Conservation (phyloP, 92 coral and sea anemone genomes). For the Plumapathes pennacea region DNA sequence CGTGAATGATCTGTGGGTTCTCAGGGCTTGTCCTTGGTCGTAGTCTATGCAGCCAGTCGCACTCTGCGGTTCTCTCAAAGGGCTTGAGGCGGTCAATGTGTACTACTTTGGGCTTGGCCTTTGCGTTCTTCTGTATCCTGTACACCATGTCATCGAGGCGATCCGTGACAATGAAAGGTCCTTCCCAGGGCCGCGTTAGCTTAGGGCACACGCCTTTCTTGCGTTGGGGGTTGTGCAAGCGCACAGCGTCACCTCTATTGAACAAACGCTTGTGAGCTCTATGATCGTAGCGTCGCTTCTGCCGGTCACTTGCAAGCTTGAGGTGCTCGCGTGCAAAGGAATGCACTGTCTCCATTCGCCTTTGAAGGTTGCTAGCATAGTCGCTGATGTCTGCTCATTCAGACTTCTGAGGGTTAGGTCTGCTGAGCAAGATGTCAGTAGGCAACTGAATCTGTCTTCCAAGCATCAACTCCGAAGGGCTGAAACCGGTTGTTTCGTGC, state of each 20-base stretch:
- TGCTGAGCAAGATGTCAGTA: constrained; percentile 24
- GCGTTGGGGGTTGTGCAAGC: constrained; percentile 31
- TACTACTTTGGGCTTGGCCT: constrained; percentile 18
- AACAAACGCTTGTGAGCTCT: background rate
- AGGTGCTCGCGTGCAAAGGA: constrained; percentile 23
- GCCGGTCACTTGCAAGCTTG: constrained; percentile 4
- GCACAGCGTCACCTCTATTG: constrained; percentile 7
- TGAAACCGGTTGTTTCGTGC: constrained; percentile 33
- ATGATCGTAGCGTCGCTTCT: constrained; percentile 25
- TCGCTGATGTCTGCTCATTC: constrained; percentile 1
- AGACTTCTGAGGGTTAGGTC: constrained; percentile 16
- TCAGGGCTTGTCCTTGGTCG: no score
- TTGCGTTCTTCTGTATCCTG: constrained; percentile 16
- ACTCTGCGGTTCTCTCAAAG: no score
- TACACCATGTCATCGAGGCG: constrained; percentile 16
- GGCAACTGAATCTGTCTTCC: constrained; percentile 36
- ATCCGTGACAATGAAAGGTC: constrained; percentile 9
- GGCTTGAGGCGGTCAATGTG: constrained; percentile 15
- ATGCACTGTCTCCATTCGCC: constrained; percentile 14
- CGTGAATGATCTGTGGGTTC: no score
- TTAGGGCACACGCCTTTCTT: constrained; percentile 39
- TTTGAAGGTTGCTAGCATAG: constrained; percentile 18
- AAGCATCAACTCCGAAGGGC: constrained; percentile 40
- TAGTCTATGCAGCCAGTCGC: no score
- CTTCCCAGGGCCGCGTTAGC: constrained; percentile 33